Evolutionary conservation across 2,888 invertebrate genomes (phyloP), one percentile per base, ranked within the genome.

Genomic region (Dryadula phaetusa): DNA sequence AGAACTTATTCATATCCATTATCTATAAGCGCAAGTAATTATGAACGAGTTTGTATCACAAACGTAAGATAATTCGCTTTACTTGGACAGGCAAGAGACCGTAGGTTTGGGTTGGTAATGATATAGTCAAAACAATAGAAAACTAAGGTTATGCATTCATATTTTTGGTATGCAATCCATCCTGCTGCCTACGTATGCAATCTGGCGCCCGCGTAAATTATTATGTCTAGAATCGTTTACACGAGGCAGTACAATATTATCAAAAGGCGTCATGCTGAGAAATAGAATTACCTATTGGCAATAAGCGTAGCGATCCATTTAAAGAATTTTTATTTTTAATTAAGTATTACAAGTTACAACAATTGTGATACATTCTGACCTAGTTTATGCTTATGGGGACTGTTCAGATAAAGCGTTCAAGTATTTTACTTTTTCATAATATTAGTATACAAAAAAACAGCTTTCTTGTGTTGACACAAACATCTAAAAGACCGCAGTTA

Each of bases 201-300:
- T 70, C 32, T 46, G 71, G 71, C 71, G 71, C 71, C 71, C 53
- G 54, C 47, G 65, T 34, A 62, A 44, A 40, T 49, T 70, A 67
- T 71, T 70, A 54, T 67, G 71, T 71, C 71, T 71, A 56, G 70
- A 66, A 63, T 65, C 42, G 62, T 44, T 42, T 44, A 53, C 60
- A 46, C 46, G 64, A 58, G 64, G 52, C 56, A 47, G 47, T 34
- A 58, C 64, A 64, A 49, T 64, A 64, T 64, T 64, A 64, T 64
- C 40, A 64, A 16, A 20, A 64, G 64, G 49, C 64, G 58, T 64
- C 58, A 64, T 64, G 49, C 64, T 58, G 64, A 58, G 64, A 64
- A 58, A 64, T 58, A 64, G 58, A 58, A 64, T 58, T 49, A 64
- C 54, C 6, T 64, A 64, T n/a, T 64, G 49, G 25, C 49, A 58